Evolutionary conservation across 2,113 vertebrate species (phyloP).

Genomic region (Paedocypris sp.): DNA sequence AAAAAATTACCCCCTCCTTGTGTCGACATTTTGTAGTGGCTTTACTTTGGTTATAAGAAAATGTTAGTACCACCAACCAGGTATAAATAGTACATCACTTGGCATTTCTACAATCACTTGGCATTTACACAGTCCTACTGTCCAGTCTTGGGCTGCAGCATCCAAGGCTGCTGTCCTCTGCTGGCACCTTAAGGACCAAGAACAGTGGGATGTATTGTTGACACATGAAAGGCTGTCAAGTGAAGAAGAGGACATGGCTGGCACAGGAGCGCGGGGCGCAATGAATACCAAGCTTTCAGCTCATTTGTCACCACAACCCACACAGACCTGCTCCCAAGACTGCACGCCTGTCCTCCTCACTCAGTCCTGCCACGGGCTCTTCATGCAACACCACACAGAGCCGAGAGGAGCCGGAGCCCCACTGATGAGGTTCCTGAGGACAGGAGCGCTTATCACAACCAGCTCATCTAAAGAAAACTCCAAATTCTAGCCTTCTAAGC

Average conservation of each 20-base stretch:
- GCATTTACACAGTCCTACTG: background rate
- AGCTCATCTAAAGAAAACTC: constrained; percentile 13
- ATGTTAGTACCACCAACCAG: no score
- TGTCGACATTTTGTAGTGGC: no score
- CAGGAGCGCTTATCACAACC: constrained; percentile 8
- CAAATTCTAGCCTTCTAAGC: constrained; percentile 4
- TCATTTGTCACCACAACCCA: constrained; percentile 20
- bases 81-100: background rate
- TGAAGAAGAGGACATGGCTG: constrained; percentile 11
- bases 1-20: no score
- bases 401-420: background rate
- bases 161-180: constrained; percentile 4
- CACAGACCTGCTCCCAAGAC: constrained; percentile 28
- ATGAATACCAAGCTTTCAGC: constrained; percentile 35
- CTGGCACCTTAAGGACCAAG: constrained; percentile 22
- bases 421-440: background rate
- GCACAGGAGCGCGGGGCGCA: constrained; percentile 16
- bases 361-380: constrained; percentile 20
- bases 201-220: constrained; percentile 34
- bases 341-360: constrained; percentile 27
- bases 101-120: background rate
- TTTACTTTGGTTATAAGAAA: no score
- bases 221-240: constrained; percentile 28
- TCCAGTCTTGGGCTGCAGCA: background rate
- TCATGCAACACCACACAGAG: constrained; percentile 20